phyloP scores from a whole-genome alignment of 2,888 invertebrate species.

The Ormyrus pomaceus region DNA sequence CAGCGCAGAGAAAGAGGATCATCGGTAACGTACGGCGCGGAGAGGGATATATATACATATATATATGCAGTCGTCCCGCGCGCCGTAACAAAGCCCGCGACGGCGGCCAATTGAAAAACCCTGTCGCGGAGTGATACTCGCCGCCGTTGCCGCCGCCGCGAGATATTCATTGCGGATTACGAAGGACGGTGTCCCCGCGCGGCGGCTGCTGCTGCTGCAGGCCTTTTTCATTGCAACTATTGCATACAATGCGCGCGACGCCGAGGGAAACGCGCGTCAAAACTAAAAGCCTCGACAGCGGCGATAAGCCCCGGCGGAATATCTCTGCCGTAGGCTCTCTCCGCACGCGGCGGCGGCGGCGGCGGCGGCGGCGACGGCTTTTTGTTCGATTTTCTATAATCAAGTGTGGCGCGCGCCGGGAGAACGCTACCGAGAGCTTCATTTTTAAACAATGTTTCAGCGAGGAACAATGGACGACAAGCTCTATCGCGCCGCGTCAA shows the following conservation, averaged over 20 bases:
- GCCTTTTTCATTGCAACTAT: slow-evolving; percentile 50
- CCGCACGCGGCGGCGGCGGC: not conserved
- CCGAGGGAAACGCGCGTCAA: slow-evolving; percentile 56
- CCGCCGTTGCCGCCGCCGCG: slow-evolving; percentile 36
- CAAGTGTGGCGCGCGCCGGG: slow-evolving; percentile 15
- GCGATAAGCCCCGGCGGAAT: slow-evolving; percentile 48
- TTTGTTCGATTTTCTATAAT: slow-evolving; percentile 58
- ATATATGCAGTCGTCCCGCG: slow-evolving; percentile 15
- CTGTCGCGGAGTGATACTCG: slow-evolving; percentile 60
- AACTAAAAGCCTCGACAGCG: slow-evolving; percentile 55
- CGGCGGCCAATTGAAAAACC: slow-evolving; percentile 67
- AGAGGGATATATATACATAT: slow-evolving; percentile 53
- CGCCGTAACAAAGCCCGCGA: slow-evolving; percentile 62
- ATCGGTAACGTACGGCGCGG: slow-evolving; percentile 53
- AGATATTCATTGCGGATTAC: slow-evolving; percentile 64
- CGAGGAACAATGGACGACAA: slow-evolving; percentile 19
- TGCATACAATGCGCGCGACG: not conserved
- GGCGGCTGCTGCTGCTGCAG: not conserved
- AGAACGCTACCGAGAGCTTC: slow-evolving; percentile 6
- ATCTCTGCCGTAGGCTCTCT: slow-evolving; percentile 4
- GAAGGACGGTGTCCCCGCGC: not conserved
- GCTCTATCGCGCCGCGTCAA: slow-evolving; percentile 24
- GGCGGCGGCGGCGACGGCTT: slow-evolving; percentile 8
- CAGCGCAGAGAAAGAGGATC: slow-evolving; percentile 27
- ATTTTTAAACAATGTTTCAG: slow-evolving; percentile 56